A percentile compares a stretch with the other conserved stretches of the same genome.
phyloP scores from a whole-genome alignment of 1,140 invertebrate species.

The Cryptotermes secundus region DNA sequence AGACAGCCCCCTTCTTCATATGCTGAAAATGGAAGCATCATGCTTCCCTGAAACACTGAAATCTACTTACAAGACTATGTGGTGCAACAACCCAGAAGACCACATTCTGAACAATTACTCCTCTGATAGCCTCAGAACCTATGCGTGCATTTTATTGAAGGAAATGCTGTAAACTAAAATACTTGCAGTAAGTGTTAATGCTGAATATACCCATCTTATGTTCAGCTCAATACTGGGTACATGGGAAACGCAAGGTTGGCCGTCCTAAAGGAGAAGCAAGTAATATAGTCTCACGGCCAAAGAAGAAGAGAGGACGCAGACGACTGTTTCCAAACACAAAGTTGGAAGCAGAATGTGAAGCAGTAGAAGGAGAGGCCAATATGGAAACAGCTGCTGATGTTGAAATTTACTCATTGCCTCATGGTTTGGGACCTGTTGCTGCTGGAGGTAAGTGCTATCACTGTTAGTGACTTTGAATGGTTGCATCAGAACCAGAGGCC shows the following conservation, averaged over 20 bases:
- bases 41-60: too few relatives aligned
- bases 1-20: too few relatives aligned
- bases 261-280: conserved; percentile 46
- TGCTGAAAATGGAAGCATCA: too few relatives aligned
- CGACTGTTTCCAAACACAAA: not conserved
- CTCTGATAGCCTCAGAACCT: too few relatives aligned
- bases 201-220: not conserved
- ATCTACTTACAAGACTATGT: too few relatives aligned
- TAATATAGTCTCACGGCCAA: conserved; percentile 48
- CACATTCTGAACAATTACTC: too few relatives aligned
- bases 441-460: not conserved
- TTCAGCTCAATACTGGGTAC: conserved; percentile 35
- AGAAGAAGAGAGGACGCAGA: conserved; percentile 41
- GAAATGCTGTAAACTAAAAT: too few relatives aligned
- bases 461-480: too few relatives aligned
- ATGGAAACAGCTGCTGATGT: not conserved
- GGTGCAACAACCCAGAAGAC: too few relatives aligned
- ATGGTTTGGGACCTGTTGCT: not conserved
- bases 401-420: not conserved
- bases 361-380: not conserved
- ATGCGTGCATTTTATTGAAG: too few relatives aligned
- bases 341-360: not conserved
- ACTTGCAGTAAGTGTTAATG: too few relatives aligned
- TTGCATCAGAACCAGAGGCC: too few relatives aligned
- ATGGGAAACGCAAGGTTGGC: conserved; percentile 39